Evolutionary conservation across 2,797 vertebrate species (phyloP), one percentile per base, ranked within the genome.

Genomic region (Cichlasoma orientale): DNA sequence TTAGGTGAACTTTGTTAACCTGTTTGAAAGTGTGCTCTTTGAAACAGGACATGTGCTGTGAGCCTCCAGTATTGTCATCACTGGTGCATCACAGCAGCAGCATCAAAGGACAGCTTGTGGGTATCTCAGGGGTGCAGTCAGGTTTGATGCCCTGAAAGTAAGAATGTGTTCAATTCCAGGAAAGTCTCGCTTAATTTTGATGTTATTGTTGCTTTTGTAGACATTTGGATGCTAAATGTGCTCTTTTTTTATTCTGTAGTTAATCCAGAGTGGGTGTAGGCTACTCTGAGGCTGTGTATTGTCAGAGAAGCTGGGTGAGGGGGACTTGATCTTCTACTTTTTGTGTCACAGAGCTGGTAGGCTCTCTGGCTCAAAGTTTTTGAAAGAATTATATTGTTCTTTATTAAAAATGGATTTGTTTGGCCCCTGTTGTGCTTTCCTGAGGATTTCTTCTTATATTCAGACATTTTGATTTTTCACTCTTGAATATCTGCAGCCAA

Each of bases 401-500:
- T 63, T 44, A 18, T 63, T 63, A 13, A 41, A 63, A 63, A 63
- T 25, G 4, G 23, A 72, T 72, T 72, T 56, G 21, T 44, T 52
- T 66, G 27, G 21, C n/a, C n/a, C 78, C 56, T 77, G 9, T 78
- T 47, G 12, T 77, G 27, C 59, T 61, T 38, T 31, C 56, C 56
- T 58, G 23, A 59, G 27, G 38, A 75, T 19, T 23, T 41, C 31
- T 23, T 23, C 69, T 58, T 55, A 21, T 58, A 59, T 77, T 21
- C 27, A 31, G 25, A 31, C 18, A 19, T 38, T 44, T 76, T 23
- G 2, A 50, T 4, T 66, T 66, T 31, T 73, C n/a, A 61, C 16
- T 36, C 50, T 27, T 47, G 38, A 47, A 41, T 41, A 41, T 58
- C 8, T 73, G 27, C 23, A 29, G 25, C 71, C 38, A 59, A 29